A percentile compares a stretch with the other conserved stretches of the same genome.
phyloP scores from a whole-genome alignment of 1,140 invertebrate species.

The Drosophila kikkawai region DNA sequence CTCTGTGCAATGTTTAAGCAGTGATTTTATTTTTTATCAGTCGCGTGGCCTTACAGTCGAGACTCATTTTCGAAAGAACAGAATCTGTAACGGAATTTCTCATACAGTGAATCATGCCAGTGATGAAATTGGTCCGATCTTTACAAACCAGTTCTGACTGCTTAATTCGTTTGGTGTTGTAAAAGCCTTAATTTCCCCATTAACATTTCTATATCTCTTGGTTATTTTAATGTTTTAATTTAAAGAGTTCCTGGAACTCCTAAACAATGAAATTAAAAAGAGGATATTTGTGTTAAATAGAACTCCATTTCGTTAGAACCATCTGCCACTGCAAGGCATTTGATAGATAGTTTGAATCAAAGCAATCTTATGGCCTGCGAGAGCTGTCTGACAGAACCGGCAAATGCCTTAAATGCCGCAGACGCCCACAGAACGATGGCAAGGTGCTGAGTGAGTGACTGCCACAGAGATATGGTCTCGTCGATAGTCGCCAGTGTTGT shows the following conservation, averaged over 20 bases:
- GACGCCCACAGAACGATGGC: conserved; percentile 58
- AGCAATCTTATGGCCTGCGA: conserved; percentile 3
- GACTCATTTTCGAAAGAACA: conserved; percentile 28
- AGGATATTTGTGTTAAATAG: background rate
- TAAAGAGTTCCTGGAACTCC: background rate
- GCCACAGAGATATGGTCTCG: conserved; percentile 57
- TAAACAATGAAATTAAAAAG: background rate
- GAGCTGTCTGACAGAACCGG: conserved; percentile 15
- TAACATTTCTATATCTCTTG: conserved; percentile 5
- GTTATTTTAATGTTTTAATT: background rate
- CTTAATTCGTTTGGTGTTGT: conserved; percentile 6
- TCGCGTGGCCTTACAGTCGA: conserved; percentile 15
- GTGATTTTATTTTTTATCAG: conserved; percentile 36
- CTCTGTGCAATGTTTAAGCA: conserved; percentile 20
- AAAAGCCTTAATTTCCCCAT: conserved; percentile 23
- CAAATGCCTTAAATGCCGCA: conserved; percentile 63
- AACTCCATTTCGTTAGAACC: background rate
- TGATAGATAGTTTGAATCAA: conserved; percentile 6
- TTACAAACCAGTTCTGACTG: conserved; percentile 31
- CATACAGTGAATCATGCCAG: conserved; percentile 26
- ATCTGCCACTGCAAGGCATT: conserved; percentile 9
- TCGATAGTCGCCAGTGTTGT: conserved; percentile 22
- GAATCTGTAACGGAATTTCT: conserved; percentile 33
- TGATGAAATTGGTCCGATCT: conserved; percentile 43
- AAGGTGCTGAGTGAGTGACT: conserved; percentile 69